Evolutionary conservation across 1,140 invertebrate genomes (phyloP).

Genomic region (Listronotus bonariensis): DNA sequence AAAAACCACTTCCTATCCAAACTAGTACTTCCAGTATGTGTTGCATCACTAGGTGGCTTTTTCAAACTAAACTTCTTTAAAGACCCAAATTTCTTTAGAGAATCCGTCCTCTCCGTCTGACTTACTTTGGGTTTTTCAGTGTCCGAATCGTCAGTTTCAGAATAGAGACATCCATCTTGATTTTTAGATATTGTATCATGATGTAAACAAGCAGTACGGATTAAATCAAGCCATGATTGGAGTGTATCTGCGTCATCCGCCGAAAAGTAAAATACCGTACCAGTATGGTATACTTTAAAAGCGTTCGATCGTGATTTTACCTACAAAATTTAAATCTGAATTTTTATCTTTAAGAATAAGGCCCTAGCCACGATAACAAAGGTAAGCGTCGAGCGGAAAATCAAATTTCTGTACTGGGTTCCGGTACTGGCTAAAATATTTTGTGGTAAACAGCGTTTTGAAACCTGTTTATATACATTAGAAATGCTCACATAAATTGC

Average conservation of each 20-base stretch:
- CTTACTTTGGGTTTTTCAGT: conserved; percentile 59
- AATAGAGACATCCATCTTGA: conserved; percentile 67
- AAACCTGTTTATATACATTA: no score
- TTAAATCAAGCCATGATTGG: conserved; percentile 72
- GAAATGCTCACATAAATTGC: no score
- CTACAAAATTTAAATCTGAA: conserved; percentile 34
- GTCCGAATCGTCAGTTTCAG: conserved; percentile 80
- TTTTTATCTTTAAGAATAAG: no score
- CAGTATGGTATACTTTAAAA: conserved; percentile 89
- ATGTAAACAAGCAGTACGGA: conserved; percentile 70
- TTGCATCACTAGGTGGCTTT: conserved; percentile 48
- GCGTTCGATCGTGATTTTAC: conserved; percentile 61
- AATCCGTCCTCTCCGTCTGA: conserved; percentile 45
- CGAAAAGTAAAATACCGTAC: conserved; percentile 87
- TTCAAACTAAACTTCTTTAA: conserved; percentile 68
- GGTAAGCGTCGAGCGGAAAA: no score
- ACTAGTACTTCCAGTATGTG: conserved; percentile 61
- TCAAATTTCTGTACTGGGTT: no score
- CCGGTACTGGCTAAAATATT: no score
- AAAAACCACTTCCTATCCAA: conserved; percentile 75
- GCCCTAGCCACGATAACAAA: no score
- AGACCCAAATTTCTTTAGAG: conserved; percentile 64
- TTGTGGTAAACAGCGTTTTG: no score
- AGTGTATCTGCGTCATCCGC: conserved; percentile 78
- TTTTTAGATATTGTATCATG: conserved; percentile 54